A percentile compares a stretch with the other conserved stretches of the same genome.
Evolutionary conservation across 2,797 vertebrate species (phyloP).

Genomic region (Hephaestus fuliginosus): DNA sequence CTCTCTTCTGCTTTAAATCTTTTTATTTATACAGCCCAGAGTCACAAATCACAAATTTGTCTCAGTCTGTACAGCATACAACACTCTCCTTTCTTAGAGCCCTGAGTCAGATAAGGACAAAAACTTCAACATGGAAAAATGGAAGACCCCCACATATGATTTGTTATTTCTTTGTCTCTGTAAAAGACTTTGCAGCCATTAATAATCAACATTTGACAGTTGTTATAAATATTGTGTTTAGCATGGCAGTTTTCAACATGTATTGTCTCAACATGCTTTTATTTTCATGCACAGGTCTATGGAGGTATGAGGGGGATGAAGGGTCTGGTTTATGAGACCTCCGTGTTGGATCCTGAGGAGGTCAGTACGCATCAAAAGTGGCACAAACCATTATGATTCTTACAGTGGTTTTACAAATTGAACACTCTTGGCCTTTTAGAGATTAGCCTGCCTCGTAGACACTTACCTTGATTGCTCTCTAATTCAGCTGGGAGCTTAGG

Average conservation of each 20-base stretch:
- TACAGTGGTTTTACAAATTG: constrained; percentile 9
- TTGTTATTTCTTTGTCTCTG: not conserved
- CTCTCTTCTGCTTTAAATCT: not conserved
- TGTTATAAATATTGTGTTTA: not conserved
- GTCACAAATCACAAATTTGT: no score
- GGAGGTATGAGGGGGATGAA: constrained; percentile 99
- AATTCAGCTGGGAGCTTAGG: not conserved
- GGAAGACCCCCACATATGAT: not conserved
- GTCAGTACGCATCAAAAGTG: constrained; percentile 78
- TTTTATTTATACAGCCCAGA: no score
- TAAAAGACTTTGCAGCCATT: not conserved
- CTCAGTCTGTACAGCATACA: no score
- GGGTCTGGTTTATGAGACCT: constrained; percentile 96
- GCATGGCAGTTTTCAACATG: not conserved
- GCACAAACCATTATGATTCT: not conserved
- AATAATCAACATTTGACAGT: not conserved
- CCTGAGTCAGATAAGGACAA: no score
- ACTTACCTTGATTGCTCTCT: constrained; percentile 44
- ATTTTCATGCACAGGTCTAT: constrained; percentile 87
- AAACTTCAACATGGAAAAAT: no score
- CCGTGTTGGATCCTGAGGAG: constrained; percentile 96
- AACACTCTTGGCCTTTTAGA: not conserved
- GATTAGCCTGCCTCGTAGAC: not conserved
- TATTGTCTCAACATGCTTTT: not conserved
- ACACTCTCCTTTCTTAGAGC: no score